Base-by-base conservation (phyloP, 1,140 invertebrate species). In the Pogonus chalceus region DNA sequence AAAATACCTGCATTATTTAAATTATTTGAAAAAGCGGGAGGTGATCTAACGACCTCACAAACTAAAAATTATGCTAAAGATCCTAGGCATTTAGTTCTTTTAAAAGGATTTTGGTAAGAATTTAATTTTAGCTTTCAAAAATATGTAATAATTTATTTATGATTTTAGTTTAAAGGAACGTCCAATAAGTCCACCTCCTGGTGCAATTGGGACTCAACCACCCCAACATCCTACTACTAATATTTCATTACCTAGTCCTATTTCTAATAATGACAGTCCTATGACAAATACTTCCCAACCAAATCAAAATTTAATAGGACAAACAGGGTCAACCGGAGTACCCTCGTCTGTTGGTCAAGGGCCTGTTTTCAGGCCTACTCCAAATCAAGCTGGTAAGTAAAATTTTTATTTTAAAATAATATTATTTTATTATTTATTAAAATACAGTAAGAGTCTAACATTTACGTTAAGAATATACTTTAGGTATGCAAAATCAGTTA, bases 11-110 rank as follows among this genome's bases (percentile, higher is more conserved):
- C 82, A 0, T 67, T 91, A 0, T 82, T 85, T 56, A 84, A 85
- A 61, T 67, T 91, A 10, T 90, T 88, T 65, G 87, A 89, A 63
- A 86, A 88, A 69, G 87, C 88, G 12, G 90, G 89, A 10, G 90
- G 90, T 0, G 90, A 93, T 72, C 69, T 91, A 10, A 77, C 78
- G 24, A 77, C 81, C 0, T 84, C 84, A 0, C 82, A 88, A 55
- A 87, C 82, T 2, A 92, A 95, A 67, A 93, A 93, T 65, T 96
- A 92, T 68, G 88, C 91, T 0, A 90, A 92, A 72, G 91, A 93
- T 70, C 80, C 84, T 0, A 71, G 89, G 14, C 89, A 93, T 72
- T 73, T 94, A 51, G 85, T 93, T 4, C 71, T 93, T 7, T 69
- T 93, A 0, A 86, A 83, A 68, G 86, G 85, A 18, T 88, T 78